Base-by-base conservation (phyloP, 2,113 vertebrate genomes). In the Potamarius usumacintae region DNA sequence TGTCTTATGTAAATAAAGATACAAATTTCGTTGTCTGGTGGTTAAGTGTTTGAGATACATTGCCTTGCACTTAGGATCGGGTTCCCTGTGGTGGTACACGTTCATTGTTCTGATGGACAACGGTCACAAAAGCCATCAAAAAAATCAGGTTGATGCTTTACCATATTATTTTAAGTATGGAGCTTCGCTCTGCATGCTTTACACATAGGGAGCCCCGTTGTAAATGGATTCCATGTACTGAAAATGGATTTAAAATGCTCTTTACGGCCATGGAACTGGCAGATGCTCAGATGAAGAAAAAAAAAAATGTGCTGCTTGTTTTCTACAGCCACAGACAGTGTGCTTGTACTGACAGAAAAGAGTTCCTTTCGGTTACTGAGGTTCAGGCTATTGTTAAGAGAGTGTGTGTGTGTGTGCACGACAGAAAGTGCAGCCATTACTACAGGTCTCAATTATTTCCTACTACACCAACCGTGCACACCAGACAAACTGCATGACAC, bases 181-280 rank as follows among this genome's bases (percentile, higher is more conserved):
- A 42, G 42, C 42, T 42, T 42, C 4, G 42, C 42, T 42, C 42
- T 42, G 3, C 42, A 42, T 42, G 42, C 42, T 42, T 42, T 42
- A 2, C 42, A 42, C 42, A 42, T 42, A 42, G 42, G 42, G 42
- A 42, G 42, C 42, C 42, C 42, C 42, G 42, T 62, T 81, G 62
- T 62, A 48, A 42, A 62, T 82, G 57, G 8, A 18, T 30, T 55
- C 30, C 1, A 18, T 50, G 14, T 9, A 8, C 42, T 72, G 10
- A 52, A 53, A 86, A 89, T 90, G 55, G 12, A n/a, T 83, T 87
- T 82, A 81, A 63, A 83, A 89, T 87, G 62, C 48, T 79, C 50
- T 14, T 27, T 18, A 86, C 57, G 17, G 7, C 55, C 58, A n/a
- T 62, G 69, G 62, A 58, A 86, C 67, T 72, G 53, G 52, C 79